Evolutionary conservation across 2,113 vertebrate genomes (phyloP).

Genomic region (Actenoides lindsayi): DNA sequence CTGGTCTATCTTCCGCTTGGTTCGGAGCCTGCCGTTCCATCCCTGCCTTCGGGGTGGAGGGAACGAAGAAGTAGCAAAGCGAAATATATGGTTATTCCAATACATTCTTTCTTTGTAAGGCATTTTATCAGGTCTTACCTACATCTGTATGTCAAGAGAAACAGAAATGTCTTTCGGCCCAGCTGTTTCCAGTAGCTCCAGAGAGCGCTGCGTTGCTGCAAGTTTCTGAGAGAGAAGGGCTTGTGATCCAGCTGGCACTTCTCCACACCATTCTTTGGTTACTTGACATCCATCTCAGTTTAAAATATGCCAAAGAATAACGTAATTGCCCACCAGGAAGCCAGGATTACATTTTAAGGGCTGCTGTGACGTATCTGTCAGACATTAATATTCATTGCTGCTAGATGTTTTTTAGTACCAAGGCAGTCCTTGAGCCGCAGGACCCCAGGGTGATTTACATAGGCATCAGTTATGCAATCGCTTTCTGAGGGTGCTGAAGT

Average conservation of each 20-base stretch:
- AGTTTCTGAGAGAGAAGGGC: not conserved
- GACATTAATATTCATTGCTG: not conserved
- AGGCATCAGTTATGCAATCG: constrained; percentile 4
- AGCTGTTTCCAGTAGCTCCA: not conserved
- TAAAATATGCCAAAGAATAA: not conserved
- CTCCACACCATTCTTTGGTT: not conserved
- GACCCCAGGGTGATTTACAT: constrained; percentile 1
- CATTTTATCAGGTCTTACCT: not conserved
- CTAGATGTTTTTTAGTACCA: not conserved
- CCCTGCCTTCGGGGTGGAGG: accelerated
- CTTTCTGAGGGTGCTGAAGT: not conserved
- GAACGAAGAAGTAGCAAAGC: too few species aligned
- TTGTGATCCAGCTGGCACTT: not conserved
- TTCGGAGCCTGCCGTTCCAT: not conserved
- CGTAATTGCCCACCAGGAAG: not conserved
- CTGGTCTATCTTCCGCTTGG: accelerated
- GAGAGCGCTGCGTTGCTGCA: accelerated
- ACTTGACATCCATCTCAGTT: not conserved
- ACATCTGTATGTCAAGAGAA: accelerated
- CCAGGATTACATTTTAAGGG: not conserved
- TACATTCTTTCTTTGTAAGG: accelerated
- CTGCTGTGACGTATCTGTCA: not conserved
- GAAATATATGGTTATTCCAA: accelerated
- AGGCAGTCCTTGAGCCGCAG: constrained; percentile 45
- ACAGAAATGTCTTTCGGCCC: not conserved